A percentile compares a stretch with the other conserved stretches of the same genome.
Evolutionary conservation across 2,113 vertebrate species (phyloP).

Genomic region (Microtus oregoni): DNA sequence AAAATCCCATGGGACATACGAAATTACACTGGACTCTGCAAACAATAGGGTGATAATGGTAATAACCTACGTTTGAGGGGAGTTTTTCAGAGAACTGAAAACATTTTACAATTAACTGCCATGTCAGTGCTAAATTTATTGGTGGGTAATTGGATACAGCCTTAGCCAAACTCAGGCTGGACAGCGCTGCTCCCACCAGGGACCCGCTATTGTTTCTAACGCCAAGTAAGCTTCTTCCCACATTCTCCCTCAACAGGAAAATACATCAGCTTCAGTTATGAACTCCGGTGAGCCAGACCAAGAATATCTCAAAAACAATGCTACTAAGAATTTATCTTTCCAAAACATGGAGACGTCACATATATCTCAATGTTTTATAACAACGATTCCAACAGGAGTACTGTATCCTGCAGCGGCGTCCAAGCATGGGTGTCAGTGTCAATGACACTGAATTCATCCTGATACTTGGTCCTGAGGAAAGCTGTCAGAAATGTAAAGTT

Average conservation of each 20-base stretch:
- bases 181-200: background rate
- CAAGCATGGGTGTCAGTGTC: conserved; percentile 53
- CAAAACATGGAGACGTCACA: conserved; percentile 37
- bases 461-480: conserved; percentile 49
- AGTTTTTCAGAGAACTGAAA: conserved; percentile 72
- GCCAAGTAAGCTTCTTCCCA: conserved; percentile 31
- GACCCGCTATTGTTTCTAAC: conserved; percentile 23
- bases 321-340: conserved; percentile 45
- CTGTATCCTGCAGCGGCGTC: background rate
- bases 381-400: conserved; percentile 20
- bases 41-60: conserved; percentile 69
- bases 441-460: conserved; percentile 50
- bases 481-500: conserved; percentile 36
- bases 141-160: conserved; percentile 70
- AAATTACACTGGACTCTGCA: conserved; percentile 41
- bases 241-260: conserved; percentile 48
- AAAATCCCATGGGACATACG: conserved; percentile 54
- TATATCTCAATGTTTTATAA: conserved; percentile 10
- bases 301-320: conserved; percentile 57
- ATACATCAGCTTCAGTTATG: background rate
- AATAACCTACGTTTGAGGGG: conserved; percentile 58
- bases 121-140: conserved; percentile 69
- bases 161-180: conserved; percentile 30
- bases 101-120: conserved; percentile 68
- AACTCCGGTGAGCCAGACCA: background rate